Evolutionary conservation across 2,797 vertebrate species (phyloP).

Genomic region (Urophycis tenuis): DNA sequence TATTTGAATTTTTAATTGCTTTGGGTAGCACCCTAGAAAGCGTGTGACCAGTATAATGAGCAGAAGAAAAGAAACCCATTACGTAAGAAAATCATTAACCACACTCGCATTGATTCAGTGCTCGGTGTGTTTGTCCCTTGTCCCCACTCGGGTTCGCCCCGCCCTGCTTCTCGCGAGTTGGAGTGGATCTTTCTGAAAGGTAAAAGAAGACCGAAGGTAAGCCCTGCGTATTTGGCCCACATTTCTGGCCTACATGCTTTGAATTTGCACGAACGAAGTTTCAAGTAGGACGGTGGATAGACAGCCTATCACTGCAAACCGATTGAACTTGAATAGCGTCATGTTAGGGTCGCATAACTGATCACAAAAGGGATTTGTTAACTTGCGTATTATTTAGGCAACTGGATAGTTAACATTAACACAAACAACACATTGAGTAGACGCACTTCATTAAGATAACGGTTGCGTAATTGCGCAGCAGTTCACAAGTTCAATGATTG

Average conservation of each 20-base stretch:
- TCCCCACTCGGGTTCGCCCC: not conserved
- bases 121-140: no score
- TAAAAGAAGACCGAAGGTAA: not conserved
- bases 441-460: not conserved
- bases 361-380: not conserved
- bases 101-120: no score
- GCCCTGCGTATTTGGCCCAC: not conserved
- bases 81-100: not conserved
- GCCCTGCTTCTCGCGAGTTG: not conserved
- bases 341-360: not conserved
- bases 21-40: not conserved
- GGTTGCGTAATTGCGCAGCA: not conserved
- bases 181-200: not conserved
- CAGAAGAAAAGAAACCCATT: not conserved
- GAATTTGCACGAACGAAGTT: not conserved
- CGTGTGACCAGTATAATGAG: not conserved
- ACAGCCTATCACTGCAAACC: no score
- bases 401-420: not conserved
- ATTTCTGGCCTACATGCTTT: not conserved
- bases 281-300: not conserved
- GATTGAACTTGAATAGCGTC: not conserved
- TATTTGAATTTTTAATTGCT: no score
- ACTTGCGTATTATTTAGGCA: not conserved
- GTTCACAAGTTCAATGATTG: not conserved
- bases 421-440: not conserved